Evolutionary conservation across 1,140 invertebrate species (phyloP), one percentile per base, ranked within the genome.

Genomic region (Drosophila albomicans): DNA sequence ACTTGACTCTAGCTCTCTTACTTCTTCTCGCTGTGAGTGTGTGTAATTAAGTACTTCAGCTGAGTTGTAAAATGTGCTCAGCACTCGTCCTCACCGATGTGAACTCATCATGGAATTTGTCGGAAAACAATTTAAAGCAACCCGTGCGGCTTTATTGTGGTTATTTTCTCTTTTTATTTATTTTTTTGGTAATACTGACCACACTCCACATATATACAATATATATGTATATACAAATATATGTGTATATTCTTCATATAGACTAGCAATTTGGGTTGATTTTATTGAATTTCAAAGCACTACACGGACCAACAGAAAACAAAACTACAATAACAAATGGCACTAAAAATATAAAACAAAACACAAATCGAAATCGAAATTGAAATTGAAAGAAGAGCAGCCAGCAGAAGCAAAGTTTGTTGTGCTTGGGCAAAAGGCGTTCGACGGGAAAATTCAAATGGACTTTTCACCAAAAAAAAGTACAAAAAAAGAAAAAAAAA

Each of bases 41-140:
- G 79, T 82, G 80, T 84, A 87, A 87, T 87, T 87, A 82, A 88
- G 84, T 84, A 87, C 84, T 87, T 88, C 69, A 88, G 80, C 80
- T 75, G 84, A 78, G 72, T 78, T 88, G 79, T 88, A 88, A 88
- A 87, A 87, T 88, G 80, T 84, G 79, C 72, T 82, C 80, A 62
- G 48, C 75, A 57, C 52, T 52, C 65, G 43, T 51, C 45, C 4
- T 30, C 30, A 7, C 11, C 11, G 15, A n/a, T 28, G 1, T 7
- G 1, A 68, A 69, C 71, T 63, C 67, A 70, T 62, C 76, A 61
- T 67, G 66, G 67, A 79, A 80, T 88, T 87, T 65, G 80, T 82
- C 67, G 84, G 78, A 82, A 87, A 84, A 89, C 74, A 88, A 89
- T 88, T 89, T 89, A 84, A 88, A 78, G 78, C 80, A 87, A 78